phyloP scores from a whole-genome alignment of 2,113 vertebrate genomes.

The Arvicanthis niloticus region DNA sequence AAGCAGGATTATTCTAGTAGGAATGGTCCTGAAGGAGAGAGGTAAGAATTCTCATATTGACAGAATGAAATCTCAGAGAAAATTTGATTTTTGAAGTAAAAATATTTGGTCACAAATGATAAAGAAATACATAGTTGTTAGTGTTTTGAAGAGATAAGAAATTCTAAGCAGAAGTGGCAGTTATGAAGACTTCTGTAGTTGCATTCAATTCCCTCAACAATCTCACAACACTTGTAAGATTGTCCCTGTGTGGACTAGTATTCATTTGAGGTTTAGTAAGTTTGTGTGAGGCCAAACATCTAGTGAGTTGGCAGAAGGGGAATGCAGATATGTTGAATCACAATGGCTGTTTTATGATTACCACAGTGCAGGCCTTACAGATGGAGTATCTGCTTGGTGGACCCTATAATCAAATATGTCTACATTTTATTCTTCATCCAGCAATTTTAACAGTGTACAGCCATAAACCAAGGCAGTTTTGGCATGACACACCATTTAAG shows the following conservation, averaged over 20 bases:
- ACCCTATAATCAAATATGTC: conserved; percentile 15
- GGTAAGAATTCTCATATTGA: background rate
- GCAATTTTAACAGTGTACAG: conserved; percentile 15
- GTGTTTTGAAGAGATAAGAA: background rate
- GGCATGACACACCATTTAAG: background rate
- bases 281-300: background rate
- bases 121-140: background rate
- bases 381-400: background rate
- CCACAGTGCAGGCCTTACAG: background rate
- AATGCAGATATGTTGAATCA: background rate
- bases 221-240: background rate
- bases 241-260: background rate
- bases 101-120: background rate
- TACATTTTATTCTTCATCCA: conserved; percentile 35
- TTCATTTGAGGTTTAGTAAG: background rate
- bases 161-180: background rate
- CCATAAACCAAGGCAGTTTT: conserved; percentile 54
- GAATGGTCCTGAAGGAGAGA: background rate
- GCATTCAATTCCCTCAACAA: background rate
- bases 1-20: background rate
- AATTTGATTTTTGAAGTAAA: conserved; percentile 36
- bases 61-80: background rate
- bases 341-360: background rate
- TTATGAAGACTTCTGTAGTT: background rate
- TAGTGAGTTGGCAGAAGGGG: background rate